phyloP scores from a whole-genome alignment of 1,140 invertebrate genomes.

The Sinonovacula constricta region DNA sequence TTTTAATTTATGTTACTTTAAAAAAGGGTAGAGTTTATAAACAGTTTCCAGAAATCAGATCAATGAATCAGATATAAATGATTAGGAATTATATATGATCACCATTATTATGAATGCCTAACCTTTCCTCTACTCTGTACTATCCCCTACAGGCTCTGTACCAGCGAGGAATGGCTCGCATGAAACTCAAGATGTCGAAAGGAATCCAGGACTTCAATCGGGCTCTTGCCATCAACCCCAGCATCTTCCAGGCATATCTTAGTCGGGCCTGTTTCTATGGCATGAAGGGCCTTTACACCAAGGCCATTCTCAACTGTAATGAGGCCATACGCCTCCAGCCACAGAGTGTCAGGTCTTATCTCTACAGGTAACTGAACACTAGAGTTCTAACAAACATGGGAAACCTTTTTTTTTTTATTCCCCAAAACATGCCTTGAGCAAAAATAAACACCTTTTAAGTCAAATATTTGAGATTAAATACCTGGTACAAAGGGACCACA shows the following conservation, averaged over 20 bases:
- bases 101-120: too few relatives aligned
- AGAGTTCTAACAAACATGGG: too few relatives aligned
- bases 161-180: conserved; percentile 72
- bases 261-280: conserved; percentile 77
- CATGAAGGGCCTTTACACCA: conserved; percentile 72
- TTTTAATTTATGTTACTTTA: too few relatives aligned
- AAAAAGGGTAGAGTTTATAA: too few relatives aligned
- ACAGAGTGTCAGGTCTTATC: conserved; percentile 75
- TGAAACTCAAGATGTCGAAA: conserved; percentile 70
- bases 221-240: conserved; percentile 76
- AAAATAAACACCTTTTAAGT: too few relatives aligned
- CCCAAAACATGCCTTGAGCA: too few relatives aligned
- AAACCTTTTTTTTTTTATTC: too few relatives aligned
- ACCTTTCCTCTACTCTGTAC: too few relatives aligned
- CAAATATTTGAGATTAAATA: too few relatives aligned
- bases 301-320: conserved; percentile 79
- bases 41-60: background rate
- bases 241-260: conserved; percentile 77
- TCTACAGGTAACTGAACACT: conserved; percentile 76
- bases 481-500: too few relatives aligned
- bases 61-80: background rate
- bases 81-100: background rate
- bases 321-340: conserved; percentile 77
- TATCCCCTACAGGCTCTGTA: conserved; percentile 72
- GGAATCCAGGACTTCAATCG: conserved; percentile 77